A percentile compares a stretch with the other conserved stretches of the same genome.
phyloP scores from a whole-genome alignment of 2,797 vertebrate species.

The Coilia nasus region DNA sequence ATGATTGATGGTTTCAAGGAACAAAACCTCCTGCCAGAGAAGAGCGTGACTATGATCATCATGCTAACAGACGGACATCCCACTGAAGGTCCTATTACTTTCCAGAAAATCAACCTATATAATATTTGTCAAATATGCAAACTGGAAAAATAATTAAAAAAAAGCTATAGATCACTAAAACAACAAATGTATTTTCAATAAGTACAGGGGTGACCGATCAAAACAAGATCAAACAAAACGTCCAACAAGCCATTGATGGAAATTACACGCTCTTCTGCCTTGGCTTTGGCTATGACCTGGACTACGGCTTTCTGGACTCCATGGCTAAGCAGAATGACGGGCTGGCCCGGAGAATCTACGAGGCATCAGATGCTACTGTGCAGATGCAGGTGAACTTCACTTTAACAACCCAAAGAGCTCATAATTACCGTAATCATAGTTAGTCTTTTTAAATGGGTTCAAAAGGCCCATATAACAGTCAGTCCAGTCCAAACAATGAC shows the following conservation, averaged over 20 bases:
- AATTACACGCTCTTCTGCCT: constrained; percentile 84
- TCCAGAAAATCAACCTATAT: not conserved
- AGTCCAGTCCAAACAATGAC: too few species aligned
- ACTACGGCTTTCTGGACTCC: constrained; percentile 86
- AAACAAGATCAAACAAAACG: constrained; percentile 74
- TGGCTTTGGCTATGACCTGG: constrained; percentile 85
- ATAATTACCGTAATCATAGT: not conserved
- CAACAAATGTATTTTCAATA: not conserved
- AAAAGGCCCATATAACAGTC: too few species aligned
- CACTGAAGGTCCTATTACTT: constrained; percentile 68
- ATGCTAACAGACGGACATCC: constrained; percentile 89
- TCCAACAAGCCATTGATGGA: constrained; percentile 66
- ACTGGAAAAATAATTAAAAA: not conserved
- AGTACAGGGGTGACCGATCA: constrained; percentile 53
- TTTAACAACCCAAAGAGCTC: not conserved
- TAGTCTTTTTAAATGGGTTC: too few species aligned
- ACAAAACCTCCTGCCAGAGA: constrained; percentile 58
- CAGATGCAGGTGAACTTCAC: constrained; percentile 74
- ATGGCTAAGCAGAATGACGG: constrained; percentile 85
- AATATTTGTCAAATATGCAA: not conserved
- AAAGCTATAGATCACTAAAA: not conserved
- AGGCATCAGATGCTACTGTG: constrained; percentile 82
- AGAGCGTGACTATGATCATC: constrained; percentile 81
- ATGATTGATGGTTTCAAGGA: constrained; percentile 64
- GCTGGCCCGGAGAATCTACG: constrained; percentile 85